phyloP scores from a whole-genome alignment of 2,888 invertebrate species.

The Cynaeus angustus region DNA sequence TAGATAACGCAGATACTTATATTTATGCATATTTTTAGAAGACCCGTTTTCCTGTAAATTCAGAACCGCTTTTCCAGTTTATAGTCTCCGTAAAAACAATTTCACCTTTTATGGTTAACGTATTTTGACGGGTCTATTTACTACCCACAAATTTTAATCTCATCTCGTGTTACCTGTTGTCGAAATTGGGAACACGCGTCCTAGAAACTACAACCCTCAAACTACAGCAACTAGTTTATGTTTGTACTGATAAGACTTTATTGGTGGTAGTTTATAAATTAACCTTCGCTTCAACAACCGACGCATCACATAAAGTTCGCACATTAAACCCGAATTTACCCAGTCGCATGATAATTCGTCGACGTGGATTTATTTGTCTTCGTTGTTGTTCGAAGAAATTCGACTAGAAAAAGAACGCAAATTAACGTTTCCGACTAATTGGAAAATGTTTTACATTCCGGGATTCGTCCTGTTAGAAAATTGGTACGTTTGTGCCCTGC shows the following conservation, averaged over 20 bases:
- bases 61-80: slow-evolving; percentile 22
- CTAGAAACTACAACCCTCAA: slow-evolving; percentile 10
- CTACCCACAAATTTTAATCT: slow-evolving; percentile 22
- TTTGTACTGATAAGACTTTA: slow-evolving; percentile 24
- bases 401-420: slow-evolving; percentile 18
- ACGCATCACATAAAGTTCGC: slow-evolving; percentile 23
- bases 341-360: slow-evolving; percentile 22
- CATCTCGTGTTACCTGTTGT: slow-evolving; percentile 18
- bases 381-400: slow-evolving; percentile 15
- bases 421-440: slow-evolving; percentile 30
- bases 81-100: slow-evolving; percentile 37
- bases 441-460: slow-evolving; percentile 34
- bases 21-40: slow-evolving; percentile 33
- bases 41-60: slow-evolving; percentile 29
- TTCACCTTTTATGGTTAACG: slow-evolving; percentile 15
- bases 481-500: slow-evolving; percentile 32
- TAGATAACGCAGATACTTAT: slow-evolving; percentile 38
- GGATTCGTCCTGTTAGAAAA: slow-evolving; percentile 31
- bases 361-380: slow-evolving; percentile 5
- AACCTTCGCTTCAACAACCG: slow-evolving; percentile 15
- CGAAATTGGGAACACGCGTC: slow-evolving; percentile 1
- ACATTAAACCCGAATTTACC: slow-evolving; percentile 23
- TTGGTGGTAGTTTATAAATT: slow-evolving; percentile 30
- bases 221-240: slow-evolving; percentile 11
- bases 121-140: slow-evolving; percentile 29